These are phyloP conservation scores for Siderastrea siderea DNA, from an alignment of 92 coral and sea anemone genomes.

Conservation along the genomic window DNA sequence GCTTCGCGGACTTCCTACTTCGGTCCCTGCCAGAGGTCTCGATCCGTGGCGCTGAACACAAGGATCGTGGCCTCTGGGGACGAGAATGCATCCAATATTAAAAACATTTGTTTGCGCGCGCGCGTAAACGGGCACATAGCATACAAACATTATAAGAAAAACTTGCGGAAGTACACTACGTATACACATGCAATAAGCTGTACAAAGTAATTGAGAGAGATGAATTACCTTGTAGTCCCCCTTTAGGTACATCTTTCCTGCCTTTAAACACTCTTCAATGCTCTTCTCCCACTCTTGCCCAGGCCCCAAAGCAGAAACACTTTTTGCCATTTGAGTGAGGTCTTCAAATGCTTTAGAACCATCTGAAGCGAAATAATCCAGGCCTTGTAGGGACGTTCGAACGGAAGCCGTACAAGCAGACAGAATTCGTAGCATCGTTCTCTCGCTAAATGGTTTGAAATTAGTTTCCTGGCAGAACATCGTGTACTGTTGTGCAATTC, in stretches of 20 bases:
- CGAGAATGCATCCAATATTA: no score
- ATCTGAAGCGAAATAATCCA: constrained; percentile 57
- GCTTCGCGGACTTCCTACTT: no score
- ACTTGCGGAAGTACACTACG: background rate
- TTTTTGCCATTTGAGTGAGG: constrained; percentile 12
- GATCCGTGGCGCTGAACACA: background rate
- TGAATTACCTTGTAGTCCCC: constrained; percentile 49
- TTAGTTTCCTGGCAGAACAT: constrained; percentile 41
- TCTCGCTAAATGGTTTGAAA: constrained; percentile 54
- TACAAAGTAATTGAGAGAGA: background rate
- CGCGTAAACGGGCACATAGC: background rate
- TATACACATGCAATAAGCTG: background rate
- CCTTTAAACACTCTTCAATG: constrained; percentile 38
- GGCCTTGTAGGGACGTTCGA: constrained; percentile 54
- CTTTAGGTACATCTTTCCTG: constrained; percentile 50
- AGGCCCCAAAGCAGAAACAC: background rate
- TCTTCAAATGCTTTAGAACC: constrained; percentile 60
- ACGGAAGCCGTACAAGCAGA: constrained; percentile 56
- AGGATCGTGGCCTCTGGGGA: no score
- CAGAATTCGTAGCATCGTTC: constrained; percentile 41
- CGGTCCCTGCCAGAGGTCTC: no score
- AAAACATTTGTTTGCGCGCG: background rate
- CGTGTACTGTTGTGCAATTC: constrained; percentile 54
- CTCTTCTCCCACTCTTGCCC: constrained; percentile 20
- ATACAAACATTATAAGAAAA: background rate